Percentiles rank a stretch among this genome's conserved stretches.
These are phyloP conservation scores for Megaceryle alcyon DNA, from an alignment of 2,797 vertebrate genomes.

Conservation along the genomic window DNA sequence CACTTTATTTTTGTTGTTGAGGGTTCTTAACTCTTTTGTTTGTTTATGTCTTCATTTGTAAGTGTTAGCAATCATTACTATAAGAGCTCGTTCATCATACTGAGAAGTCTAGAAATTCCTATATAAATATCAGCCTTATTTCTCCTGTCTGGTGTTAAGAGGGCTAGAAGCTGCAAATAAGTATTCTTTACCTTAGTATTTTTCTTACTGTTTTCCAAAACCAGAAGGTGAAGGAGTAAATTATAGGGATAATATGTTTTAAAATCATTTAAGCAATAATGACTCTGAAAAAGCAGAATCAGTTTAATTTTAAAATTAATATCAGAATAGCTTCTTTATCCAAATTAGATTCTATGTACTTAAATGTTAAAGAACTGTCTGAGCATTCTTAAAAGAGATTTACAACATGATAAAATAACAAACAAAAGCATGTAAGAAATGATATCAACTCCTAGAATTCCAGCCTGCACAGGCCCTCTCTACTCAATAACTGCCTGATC, in stretches of 20 bases:
- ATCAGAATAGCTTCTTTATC: background rate
- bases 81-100: background rate
- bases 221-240: background rate
- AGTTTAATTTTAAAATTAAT: background rate
- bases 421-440: background rate
- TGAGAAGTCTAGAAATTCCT: background rate
- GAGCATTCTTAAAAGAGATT: background rate
- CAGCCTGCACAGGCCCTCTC: background rate
- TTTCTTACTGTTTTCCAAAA: background rate
- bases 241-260: background rate
- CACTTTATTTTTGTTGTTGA: background rate
- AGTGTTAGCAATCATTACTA: background rate
- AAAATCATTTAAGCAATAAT: background rate
- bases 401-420: background rate
- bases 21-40: background rate
- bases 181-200: background rate
- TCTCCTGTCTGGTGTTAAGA: background rate
- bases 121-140: background rate
- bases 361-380: background rate
- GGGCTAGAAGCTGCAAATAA: background rate
- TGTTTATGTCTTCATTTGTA: constrained; percentile 1
- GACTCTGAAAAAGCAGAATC: background rate
- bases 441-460: background rate
- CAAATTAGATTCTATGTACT: background rate
- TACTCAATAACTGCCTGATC: background rate